Evolutionary conservation across 2,888 invertebrate species (phyloP).

Genomic region (Xylophagus ater): DNA sequence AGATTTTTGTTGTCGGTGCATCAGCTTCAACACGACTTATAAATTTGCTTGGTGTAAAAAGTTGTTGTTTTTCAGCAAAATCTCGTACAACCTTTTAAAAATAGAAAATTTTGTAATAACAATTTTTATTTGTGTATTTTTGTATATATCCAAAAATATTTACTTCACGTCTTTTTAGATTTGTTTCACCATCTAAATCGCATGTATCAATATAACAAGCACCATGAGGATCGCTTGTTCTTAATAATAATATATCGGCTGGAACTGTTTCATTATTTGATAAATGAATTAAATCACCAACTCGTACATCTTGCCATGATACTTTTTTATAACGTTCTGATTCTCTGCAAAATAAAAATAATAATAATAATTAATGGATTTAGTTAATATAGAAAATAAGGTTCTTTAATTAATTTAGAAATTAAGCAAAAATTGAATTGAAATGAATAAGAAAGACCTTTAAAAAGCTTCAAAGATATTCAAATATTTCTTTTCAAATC

Average conservation of each 20-base stretch:
- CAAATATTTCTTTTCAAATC: too few relatives aligned
- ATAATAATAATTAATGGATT: too few relatives aligned
- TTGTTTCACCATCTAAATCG: constrained; percentile 93
- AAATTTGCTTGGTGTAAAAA: constrained; percentile 71
- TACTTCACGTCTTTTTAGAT: constrained; percentile 84
- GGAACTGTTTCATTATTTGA: constrained; percentile 95
- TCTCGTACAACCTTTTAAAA: constrained; percentile 39
- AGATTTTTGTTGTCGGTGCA: constrained; percentile 89
- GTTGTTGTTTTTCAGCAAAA: constrained; percentile 47
- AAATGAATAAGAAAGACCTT: too few relatives aligned
- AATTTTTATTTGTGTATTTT: neutral
- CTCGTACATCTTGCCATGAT: constrained; percentile 82
- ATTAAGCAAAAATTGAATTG: too few relatives aligned
- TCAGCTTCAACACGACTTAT: constrained; percentile 82
- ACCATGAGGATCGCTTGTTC: constrained; percentile 79
- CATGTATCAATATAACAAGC: constrained; percentile 91
- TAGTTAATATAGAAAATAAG: too few relatives aligned
- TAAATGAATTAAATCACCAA: constrained; percentile 89
- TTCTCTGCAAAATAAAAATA: constrained; percentile 65
- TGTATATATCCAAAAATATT: constrained; percentile 9
- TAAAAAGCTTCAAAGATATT: too few relatives aligned
- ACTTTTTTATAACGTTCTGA: constrained; percentile 70
- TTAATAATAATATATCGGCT: constrained; percentile 83
- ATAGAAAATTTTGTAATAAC: constrained; percentile 5
- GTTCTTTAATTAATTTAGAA: too few relatives aligned